These are phyloP conservation scores for Carduelis carduelis DNA, from an alignment of 2,797 vertebrate genomes.

Conservation along the genomic window DNA sequence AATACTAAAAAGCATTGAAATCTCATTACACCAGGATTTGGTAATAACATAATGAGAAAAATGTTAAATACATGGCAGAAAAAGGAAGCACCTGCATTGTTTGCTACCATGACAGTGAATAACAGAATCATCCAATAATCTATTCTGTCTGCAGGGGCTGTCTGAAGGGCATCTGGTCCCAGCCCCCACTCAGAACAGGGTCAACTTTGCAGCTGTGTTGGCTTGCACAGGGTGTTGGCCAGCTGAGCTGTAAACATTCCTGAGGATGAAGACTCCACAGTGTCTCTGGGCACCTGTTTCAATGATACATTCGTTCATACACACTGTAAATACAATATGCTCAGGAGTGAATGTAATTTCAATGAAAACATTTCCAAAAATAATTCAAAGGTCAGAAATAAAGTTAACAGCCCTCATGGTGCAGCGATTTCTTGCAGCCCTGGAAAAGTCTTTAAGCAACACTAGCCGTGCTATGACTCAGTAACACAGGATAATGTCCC, in stretches of 20 bases:
- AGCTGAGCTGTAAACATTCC: neutral
- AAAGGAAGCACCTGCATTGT: constrained; percentile 44
- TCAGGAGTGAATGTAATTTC: neutral
- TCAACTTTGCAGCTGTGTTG: neutral
- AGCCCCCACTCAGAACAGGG: neutral
- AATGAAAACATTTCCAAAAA: neutral
- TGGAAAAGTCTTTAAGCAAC: neutral
- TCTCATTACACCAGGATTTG: neutral
- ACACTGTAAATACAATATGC: neutral
- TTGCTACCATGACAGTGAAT: constrained; percentile 53
- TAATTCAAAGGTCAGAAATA: neutral
- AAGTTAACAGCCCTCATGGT: neutral
- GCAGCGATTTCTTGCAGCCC: neutral
- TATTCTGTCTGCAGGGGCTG: neutral
- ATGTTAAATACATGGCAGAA: constrained; percentile 27
- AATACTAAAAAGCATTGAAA: constrained; percentile 10
- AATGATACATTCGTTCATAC: neutral
- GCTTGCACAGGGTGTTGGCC: neutral
- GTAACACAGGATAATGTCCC: neutral
- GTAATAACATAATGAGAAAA: constrained; percentile 25
- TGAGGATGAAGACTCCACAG: neutral
- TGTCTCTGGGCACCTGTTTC: neutral
- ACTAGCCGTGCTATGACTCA: neutral
- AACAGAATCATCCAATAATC: constrained; percentile 14
- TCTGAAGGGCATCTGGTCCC: constrained; percentile 45